Evolutionary conservation across 2,113 vertebrate genomes (phyloP).

Genomic region (Alligator sinensis): DNA sequence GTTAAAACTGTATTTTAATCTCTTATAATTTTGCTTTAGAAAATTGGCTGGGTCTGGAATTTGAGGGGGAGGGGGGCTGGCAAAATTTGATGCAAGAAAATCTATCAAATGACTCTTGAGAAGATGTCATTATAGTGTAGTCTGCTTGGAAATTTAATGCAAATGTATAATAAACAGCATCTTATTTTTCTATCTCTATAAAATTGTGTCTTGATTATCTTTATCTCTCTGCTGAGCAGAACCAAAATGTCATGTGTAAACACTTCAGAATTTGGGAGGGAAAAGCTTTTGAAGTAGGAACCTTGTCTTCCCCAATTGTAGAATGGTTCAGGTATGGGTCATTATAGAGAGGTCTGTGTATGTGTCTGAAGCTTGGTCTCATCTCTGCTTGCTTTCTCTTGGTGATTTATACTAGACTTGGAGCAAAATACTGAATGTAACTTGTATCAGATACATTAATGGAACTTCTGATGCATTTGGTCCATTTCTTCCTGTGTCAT

Average conservation of each 20-base stretch:
- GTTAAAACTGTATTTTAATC: slow-evolving; percentile 5
- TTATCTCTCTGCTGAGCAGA: neutral
- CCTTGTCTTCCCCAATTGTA: neutral
- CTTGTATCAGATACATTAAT: neutral
- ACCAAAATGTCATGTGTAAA: neutral
- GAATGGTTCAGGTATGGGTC: neutral
- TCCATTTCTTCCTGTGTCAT: neutral
- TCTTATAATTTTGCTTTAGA: slow-evolving; percentile 42
- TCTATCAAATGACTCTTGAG: slow-evolving; percentile 59
- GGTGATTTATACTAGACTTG: neutral
- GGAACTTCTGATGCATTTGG: neutral
- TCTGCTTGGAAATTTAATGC: slow-evolving; percentile 48
- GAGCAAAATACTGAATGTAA: neutral
- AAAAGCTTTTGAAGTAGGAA: slow-evolving; percentile 17
- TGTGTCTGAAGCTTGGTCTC: neutral
- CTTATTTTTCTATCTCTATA: neutral
- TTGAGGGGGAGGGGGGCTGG: neutral
- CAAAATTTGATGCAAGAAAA: slow-evolving; percentile 25
- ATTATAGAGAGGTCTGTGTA: neutral
- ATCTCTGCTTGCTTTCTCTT: neutral
- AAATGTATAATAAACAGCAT: slow-evolving; percentile 35
- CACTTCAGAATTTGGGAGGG: slow-evolving; percentile 22
- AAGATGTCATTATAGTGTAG: slow-evolving; percentile 57
- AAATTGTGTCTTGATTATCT: neutral
- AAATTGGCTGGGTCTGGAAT: neutral